These are phyloP conservation scores for Xerus rutilus DNA, from an alignment of 2,797 vertebrate species.

Conservation along the genomic window DNA sequence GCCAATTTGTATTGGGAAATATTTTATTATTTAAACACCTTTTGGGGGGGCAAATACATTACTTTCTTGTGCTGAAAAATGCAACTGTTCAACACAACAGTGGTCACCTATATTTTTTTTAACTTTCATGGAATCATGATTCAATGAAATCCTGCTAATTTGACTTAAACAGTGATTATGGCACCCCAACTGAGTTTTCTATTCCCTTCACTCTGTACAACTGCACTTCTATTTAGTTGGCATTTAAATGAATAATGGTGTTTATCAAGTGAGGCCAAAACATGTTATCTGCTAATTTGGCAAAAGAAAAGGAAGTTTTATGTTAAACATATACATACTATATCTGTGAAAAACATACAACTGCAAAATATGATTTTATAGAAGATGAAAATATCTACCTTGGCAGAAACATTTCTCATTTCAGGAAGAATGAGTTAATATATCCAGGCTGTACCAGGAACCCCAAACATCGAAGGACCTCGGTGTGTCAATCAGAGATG, in stretches of 20 bases:
- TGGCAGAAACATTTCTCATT: slow-evolving; percentile 20
- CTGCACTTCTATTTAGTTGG: slow-evolving; percentile 38
- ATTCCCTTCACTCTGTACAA: slow-evolving; percentile 19
- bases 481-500: neutral
- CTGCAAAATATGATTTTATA: slow-evolving; percentile 39
- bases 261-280: slow-evolving; percentile 64
- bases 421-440: slow-evolving; percentile 14
- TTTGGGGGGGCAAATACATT: neutral
- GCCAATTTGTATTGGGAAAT: neutral
- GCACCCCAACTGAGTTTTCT: slow-evolving; percentile 32
- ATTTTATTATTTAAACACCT: slow-evolving; percentile 48
- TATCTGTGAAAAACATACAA: neutral
- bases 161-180: slow-evolving; percentile 56
- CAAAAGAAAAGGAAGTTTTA: slow-evolving; percentile 54
- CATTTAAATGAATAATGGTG: slow-evolving; percentile 63
- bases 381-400: neutral
- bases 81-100: neutral
- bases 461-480: neutral
- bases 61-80: slow-evolving; percentile 42
- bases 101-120: slow-evolving; percentile 33
- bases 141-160: slow-evolving; percentile 53
- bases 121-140: slow-evolving; percentile 11
- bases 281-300: slow-evolving; percentile 44
- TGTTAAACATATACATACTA: neutral
- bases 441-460: neutral